phyloP scores from a whole-genome alignment of 2,113 vertebrate species.

The Anseranas semipalmata region DNA sequence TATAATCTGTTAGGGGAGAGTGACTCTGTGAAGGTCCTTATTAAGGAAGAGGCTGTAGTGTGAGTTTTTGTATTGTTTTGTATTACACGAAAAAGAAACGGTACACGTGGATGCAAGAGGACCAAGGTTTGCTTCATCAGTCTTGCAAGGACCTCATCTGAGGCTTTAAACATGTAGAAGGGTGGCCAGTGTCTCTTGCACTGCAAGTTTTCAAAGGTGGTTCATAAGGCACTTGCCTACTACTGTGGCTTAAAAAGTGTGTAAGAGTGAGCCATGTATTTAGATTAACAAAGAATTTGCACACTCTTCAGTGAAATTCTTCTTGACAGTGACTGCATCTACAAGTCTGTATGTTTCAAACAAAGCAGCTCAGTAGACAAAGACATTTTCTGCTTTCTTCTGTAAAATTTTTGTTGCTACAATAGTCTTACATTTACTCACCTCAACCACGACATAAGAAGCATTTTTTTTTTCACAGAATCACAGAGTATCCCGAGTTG shows the following conservation, averaged over 20 bases:
- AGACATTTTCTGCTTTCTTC: background rate
- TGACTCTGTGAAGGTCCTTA: background rate
- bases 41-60: background rate
- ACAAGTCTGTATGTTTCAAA: background rate
- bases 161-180: background rate
- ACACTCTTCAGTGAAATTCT: background rate
- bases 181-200: background rate
- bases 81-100: background rate
- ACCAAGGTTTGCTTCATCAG: background rate
- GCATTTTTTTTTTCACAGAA: background rate
- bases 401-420: background rate
- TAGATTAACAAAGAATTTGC: background rate
- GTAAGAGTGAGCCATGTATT: background rate
- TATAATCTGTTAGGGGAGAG: background rate
- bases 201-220: background rate
- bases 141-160: background rate
- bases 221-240: background rate
- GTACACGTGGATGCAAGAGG: background rate
- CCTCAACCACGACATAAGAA: background rate
- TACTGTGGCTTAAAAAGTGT: background rate
- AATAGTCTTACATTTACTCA: background rate
- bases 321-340: background rate
- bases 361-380: background rate
- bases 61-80: too few relatives aligned
- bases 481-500: too few relatives aligned